phyloP scores from a whole-genome alignment of 2,888 invertebrate species.

The Corythucha ciliata region DNA sequence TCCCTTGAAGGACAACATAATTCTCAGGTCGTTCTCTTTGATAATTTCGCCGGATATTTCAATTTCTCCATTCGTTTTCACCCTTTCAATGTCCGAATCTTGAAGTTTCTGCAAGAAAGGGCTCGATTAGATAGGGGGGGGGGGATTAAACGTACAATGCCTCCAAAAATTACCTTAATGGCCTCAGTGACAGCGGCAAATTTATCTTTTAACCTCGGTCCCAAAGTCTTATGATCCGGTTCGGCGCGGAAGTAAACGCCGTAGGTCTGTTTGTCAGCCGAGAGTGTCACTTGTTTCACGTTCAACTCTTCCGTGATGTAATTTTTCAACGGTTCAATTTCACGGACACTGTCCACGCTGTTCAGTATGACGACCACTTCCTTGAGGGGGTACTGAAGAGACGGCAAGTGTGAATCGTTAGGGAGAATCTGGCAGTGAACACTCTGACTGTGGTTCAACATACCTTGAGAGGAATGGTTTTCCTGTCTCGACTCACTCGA shows the following conservation, averaged over 20 bases:
- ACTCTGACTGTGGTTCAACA: too few relatives aligned
- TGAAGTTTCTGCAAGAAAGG: constrained; percentile 43
- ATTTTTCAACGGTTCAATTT: constrained; percentile 65
- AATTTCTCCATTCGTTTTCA: constrained; percentile 60
- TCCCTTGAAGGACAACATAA: constrained; percentile 66
- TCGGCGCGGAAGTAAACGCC: constrained; percentile 86
- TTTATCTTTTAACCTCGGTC: constrained; percentile 76
- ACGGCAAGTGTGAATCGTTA: too few relatives aligned
- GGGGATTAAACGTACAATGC: too few relatives aligned
- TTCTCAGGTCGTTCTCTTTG: constrained; percentile 65
- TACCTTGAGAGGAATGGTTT: constrained; percentile 79
- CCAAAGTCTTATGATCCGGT: constrained; percentile 87
- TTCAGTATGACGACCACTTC: constrained; percentile 93
- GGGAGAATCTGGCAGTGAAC: too few relatives aligned
- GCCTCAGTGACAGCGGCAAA: constrained; percentile 78
- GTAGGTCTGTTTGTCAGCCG: constrained; percentile 84
- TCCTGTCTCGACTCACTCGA: constrained; percentile 82
- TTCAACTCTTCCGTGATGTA: constrained; percentile 92
- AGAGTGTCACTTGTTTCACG: constrained; percentile 70
- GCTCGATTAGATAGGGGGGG: background rate
- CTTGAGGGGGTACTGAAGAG: constrained; percentile 67
- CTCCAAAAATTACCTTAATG: constrained; percentile 51
- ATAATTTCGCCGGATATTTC: constrained; percentile 66
- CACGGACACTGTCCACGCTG: constrained; percentile 63
- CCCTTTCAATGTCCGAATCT: constrained; percentile 68